Percentiles rank a stretch among this genome's conserved stretches.
Conservation (phyloP, 1,140 invertebrate genomes). For the Polypedilum vanderplanki region DNA sequence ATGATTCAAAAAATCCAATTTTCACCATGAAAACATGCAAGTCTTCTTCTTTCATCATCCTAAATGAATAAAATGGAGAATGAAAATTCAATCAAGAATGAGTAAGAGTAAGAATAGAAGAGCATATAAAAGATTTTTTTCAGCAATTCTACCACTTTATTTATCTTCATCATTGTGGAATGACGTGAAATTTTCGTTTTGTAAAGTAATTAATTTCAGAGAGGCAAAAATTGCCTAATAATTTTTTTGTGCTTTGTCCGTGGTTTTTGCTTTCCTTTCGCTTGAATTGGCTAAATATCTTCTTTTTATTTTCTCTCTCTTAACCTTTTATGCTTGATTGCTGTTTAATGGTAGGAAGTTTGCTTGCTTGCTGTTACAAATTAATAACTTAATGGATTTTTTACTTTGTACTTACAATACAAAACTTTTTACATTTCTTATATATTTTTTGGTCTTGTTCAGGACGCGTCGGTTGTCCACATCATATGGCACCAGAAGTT, state of each 20-base stretch:
- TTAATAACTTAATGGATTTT: slow-evolving; percentile 4
- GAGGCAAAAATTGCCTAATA: not conserved
- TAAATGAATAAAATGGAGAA: too few relatives aligned
- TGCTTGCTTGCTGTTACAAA: not conserved
- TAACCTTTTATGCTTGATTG: not conserved
- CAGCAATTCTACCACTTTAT: too few relatives aligned
- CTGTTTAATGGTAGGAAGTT: not conserved
- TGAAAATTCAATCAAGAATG: too few relatives aligned
- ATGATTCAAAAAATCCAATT: too few relatives aligned
- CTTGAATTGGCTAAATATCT: not conserved
- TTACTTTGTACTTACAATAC: not conserved
- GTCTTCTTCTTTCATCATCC: too few relatives aligned
- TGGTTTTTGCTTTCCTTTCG: not conserved
- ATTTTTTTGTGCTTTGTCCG: not conserved
- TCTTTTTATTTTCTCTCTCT: not conserved
- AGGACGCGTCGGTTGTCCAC: slow-evolving; percentile 90
- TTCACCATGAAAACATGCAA: too few relatives aligned
- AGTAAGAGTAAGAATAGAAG: too few relatives aligned
- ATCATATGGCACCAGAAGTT: slow-evolving; percentile 97
- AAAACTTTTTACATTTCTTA: too few relatives aligned
- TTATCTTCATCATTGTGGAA: too few relatives aligned
- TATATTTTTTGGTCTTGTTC: slow-evolving; percentile 35
- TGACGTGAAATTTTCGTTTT: too few relatives aligned
- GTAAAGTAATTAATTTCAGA: too few relatives aligned
- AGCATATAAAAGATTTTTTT: too few relatives aligned